Evolutionary conservation across 1,140 invertebrate species (phyloP).

Genomic region (Cecropterus lyciades): DNA sequence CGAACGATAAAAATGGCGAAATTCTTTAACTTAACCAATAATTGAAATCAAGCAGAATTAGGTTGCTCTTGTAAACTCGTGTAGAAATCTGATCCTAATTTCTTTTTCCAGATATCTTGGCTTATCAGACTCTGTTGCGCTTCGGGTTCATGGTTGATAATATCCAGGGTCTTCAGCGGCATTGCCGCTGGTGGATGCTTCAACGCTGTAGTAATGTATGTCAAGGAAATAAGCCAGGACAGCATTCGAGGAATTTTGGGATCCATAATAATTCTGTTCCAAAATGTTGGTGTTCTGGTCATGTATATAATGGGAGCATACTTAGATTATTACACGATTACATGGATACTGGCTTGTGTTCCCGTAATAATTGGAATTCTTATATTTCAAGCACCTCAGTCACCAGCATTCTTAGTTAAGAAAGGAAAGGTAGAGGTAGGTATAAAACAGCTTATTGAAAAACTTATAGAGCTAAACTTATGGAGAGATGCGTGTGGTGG

Average conservation of each 20-base stretch:
- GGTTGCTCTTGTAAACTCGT: too few species aligned
- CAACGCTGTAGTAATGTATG: slow-evolving; percentile 41
- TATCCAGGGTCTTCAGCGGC: slow-evolving; percentile 41
- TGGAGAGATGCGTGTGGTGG: too few species aligned
- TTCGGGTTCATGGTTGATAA: slow-evolving; percentile 33
- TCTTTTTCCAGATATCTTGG: slow-evolving; percentile 45
- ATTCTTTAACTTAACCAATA: too few species aligned
- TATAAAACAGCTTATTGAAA: not conserved
- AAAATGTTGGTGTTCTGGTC: slow-evolving; percentile 47
- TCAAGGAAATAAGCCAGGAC: slow-evolving; percentile 48
- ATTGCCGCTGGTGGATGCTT: slow-evolving; percentile 43
- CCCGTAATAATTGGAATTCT: slow-evolving; percentile 41
- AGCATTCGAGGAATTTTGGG: slow-evolving; percentile 45
- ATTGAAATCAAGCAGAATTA: too few species aligned
- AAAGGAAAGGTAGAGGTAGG: slow-evolving; percentile 52
- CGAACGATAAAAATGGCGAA: too few species aligned
- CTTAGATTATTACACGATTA: slow-evolving; percentile 72
- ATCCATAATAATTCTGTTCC: slow-evolving; percentile 38
- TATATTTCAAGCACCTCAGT: slow-evolving; percentile 55
- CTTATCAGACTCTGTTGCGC: slow-evolving; percentile 35
- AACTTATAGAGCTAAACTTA: too few species aligned
- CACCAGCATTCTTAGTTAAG: slow-evolving; percentile 58
- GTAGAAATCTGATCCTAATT: too few species aligned
- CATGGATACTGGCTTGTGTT: slow-evolving; percentile 43
- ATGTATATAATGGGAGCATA: slow-evolving; percentile 85